Percentiles rank a stretch among this genome's conserved stretches.
phyloP scores from a whole-genome alignment of 2,113 vertebrate genomes.

The Bubo bubo region DNA sequence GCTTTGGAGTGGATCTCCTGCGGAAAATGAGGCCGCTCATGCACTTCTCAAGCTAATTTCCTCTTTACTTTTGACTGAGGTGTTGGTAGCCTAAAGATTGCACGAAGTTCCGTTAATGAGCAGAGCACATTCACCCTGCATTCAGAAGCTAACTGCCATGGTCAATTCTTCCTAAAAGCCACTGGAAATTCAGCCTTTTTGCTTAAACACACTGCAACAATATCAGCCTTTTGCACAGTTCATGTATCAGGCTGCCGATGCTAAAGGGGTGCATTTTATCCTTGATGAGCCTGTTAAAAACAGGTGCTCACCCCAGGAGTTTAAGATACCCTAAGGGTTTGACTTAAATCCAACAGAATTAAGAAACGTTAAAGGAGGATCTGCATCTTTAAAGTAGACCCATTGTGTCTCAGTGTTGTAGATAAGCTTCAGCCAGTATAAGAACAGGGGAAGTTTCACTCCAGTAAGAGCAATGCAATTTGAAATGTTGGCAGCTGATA shows the following conservation, averaged over 20 bases:
- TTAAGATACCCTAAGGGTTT: background rate
- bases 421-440: slow-evolving; percentile 33
- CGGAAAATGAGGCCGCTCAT: background rate
- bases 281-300: slow-evolving; percentile 16
- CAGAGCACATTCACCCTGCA: background rate
- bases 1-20: slow-evolving; percentile 14
- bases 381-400: slow-evolving; percentile 30
- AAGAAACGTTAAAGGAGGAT: slow-evolving; percentile 9
- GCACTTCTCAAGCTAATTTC: background rate
- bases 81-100: background rate
- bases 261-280: background rate
- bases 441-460: slow-evolving; percentile 14
- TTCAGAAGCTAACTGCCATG: background rate
- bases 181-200: background rate
- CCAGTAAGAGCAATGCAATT: background rate
- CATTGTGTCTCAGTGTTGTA: slow-evolving; percentile 12
- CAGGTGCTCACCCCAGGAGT: slow-evolving; percentile 3
- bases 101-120: background rate
- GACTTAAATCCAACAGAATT: slow-evolving; percentile 43
- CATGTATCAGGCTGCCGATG: background rate
- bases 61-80: background rate
- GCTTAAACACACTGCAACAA: background rate
- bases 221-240: background rate
- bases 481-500: slow-evolving; percentile 56
- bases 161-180: background rate